phyloP scores from a whole-genome alignment of 1,140 invertebrate species.

The Eriosoma lanigerum region DNA sequence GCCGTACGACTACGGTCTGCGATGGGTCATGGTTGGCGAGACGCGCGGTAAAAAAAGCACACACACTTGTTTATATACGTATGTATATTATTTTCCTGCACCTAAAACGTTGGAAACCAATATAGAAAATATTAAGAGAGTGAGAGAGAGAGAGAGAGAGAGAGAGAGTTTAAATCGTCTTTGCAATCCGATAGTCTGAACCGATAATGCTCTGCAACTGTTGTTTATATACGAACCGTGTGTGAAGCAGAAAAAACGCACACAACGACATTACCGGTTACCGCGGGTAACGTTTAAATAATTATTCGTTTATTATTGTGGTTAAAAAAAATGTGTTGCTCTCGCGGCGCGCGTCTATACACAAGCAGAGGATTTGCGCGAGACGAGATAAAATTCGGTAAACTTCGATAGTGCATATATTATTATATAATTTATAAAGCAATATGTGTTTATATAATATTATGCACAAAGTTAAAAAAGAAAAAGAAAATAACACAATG shows the following conservation, averaged over 20 bases:
- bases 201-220: constrained; percentile 46
- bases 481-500: background rate
- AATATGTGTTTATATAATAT: constrained; percentile 1
- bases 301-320: constrained; percentile 31
- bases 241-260: constrained; percentile 20
- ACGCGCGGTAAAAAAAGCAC: constrained; percentile 18
- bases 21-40: background rate
- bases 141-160: background rate
- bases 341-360: no score
- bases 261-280: constrained; percentile 36
- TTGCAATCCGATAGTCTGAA: constrained; percentile 46
- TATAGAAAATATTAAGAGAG: constrained; percentile 24
- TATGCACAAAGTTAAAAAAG: background rate
- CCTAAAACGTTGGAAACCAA: background rate
- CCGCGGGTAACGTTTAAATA: constrained; percentile 31
- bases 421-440: background rate
- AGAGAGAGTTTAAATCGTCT: background rate
- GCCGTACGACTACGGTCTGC: background rate
- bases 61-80: background rate
- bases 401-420: constrained; percentile 8
- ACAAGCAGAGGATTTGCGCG: background rate
- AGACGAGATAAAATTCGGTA: constrained; percentile 25
- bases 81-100: background rate
- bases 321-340: constrained; percentile 25
- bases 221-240: constrained; percentile 10